Conservation (phyloP, 1,140 invertebrate species). For the Pogonomyrmex barbatus region DNA sequence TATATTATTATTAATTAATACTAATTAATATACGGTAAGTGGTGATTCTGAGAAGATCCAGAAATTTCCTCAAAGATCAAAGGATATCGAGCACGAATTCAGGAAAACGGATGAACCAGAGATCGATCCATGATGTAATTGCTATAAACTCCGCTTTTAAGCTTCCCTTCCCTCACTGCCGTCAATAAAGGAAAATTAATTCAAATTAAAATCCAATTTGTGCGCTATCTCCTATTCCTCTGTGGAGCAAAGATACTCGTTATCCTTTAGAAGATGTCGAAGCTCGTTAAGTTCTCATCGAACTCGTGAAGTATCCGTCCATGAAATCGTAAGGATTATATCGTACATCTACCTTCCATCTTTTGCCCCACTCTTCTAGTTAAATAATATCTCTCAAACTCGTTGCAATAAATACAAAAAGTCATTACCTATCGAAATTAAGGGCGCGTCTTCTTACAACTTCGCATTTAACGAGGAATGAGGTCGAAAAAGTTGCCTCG, state of each 20-base stretch:
- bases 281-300: conserved; percentile 75
- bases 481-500: conserved; percentile 25
- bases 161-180: conserved; percentile 41
- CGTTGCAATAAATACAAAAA: conserved; percentile 55
- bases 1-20: conserved; percentile 25
- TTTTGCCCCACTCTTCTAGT: conserved; percentile 13
- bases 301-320: conserved; percentile 67
- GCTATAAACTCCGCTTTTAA: conserved; percentile 68
- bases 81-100: conserved; percentile 29
- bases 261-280: conserved; percentile 69
- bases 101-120: conserved; percentile 43
- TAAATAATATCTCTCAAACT: conserved; percentile 49
- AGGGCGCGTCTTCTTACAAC: conserved; percentile 39
- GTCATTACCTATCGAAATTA: conserved; percentile 47
- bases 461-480: conserved; percentile 42
- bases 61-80: conserved; percentile 46
- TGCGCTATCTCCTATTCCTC: conserved; percentile 64
- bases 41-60: background rate
- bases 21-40: background rate
- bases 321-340: conserved; percentile 60
- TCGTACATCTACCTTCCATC: conserved; percentile 45
- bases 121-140: conserved; percentile 67
- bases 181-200: conserved; percentile 75
- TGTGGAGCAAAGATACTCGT: conserved; percentile 68
- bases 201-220: conserved; percentile 77